Conservation (phyloP, 2,113 vertebrate genomes). For the Hippolais icterina region DNA sequence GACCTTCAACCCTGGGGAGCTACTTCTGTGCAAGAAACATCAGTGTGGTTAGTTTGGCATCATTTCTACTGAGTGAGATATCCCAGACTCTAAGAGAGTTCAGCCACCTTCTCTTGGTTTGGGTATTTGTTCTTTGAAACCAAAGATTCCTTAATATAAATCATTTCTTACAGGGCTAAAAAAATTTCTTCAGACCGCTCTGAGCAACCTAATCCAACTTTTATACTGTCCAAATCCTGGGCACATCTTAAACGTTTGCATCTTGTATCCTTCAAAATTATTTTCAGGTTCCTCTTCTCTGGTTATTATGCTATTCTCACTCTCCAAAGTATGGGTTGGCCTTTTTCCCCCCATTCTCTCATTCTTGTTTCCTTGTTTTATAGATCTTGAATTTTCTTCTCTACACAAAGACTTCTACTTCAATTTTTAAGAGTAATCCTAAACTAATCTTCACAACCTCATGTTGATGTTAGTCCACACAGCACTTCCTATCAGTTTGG, state of each 20-base stretch:
- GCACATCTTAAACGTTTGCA: background rate
- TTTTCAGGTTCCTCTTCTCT: background rate
- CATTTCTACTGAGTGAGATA: no score
- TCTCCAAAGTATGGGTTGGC: background rate
- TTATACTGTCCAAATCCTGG: background rate
- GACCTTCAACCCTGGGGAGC: background rate
- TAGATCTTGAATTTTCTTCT: background rate
- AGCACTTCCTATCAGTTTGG: background rate
- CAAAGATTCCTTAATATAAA: background rate
- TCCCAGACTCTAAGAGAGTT: background rate
- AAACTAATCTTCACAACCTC: constrained; percentile 9
- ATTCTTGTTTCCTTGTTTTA: background rate
- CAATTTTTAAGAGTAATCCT: background rate
- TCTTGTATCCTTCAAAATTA: background rate
- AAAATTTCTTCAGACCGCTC: background rate
- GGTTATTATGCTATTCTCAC: background rate
- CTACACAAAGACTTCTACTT: background rate
- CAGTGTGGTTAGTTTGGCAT: no score
- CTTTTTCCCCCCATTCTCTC: background rate
- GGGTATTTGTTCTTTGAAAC: background rate
- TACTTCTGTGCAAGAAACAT: background rate
- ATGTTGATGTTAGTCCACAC: background rate
- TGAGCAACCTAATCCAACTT: background rate
- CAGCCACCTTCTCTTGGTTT: background rate
- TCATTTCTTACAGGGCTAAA: background rate